These are phyloP conservation scores for Trematomus loennbergii DNA, from an alignment of 2,113 vertebrate genomes.

Conservation along the genomic window DNA sequence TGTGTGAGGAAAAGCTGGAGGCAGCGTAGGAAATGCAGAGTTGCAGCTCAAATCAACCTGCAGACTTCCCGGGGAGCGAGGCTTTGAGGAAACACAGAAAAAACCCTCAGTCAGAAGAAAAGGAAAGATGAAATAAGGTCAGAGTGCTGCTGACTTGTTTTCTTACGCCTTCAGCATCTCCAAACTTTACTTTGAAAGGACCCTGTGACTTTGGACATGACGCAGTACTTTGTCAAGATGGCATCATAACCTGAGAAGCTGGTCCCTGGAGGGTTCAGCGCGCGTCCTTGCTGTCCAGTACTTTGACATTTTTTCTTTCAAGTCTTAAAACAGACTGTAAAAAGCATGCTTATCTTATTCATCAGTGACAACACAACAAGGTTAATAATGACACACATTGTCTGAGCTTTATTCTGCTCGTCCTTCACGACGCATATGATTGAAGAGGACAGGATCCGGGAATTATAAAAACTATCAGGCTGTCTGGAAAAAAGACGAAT, in stretches of 20 bases:
- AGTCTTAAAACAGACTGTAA: slow-evolving; percentile 12
- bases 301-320: slow-evolving; percentile 21
- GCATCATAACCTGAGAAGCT: slow-evolving; percentile 45
- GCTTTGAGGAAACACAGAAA: slow-evolving; percentile 37
- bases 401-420: neutral
- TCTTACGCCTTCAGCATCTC: neutral
- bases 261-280: slow-evolving; percentile 39
- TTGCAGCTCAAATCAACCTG: slow-evolving; percentile 51
- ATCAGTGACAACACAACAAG: slow-evolving; percentile 27
- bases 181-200: slow-evolving; percentile 39
- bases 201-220: slow-evolving; percentile 44
- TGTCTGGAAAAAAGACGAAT: neutral
- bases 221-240: slow-evolving; percentile 48
- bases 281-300: slow-evolving; percentile 11
- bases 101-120: slow-evolving; percentile 24
- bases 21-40: slow-evolving; percentile 59
- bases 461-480: neutral
- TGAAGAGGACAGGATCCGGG: neutral
- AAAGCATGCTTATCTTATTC: slow-evolving; percentile 8
- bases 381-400: slow-evolving; percentile 17
- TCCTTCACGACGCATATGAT: neutral
- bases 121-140: slow-evolving; percentile 35
- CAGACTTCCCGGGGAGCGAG: slow-evolving; percentile 34
- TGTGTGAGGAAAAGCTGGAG: slow-evolving; percentile 52
- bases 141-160: slow-evolving; percentile 13